Conservation (phyloP, 2,888 invertebrate species). For the Caenorhabditis plicata region DNA sequence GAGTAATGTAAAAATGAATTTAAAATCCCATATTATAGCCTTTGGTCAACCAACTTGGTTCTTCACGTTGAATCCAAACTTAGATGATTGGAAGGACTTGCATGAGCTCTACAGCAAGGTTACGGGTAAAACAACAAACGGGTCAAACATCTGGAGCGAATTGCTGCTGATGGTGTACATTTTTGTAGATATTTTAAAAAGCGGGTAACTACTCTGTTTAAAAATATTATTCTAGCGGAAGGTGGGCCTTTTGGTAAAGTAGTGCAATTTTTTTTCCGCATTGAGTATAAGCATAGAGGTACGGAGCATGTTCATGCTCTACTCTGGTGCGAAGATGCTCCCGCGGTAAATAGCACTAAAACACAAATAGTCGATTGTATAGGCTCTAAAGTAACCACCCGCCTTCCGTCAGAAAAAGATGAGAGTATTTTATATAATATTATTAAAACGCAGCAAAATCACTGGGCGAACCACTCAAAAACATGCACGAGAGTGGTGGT, state of each 20-base stretch:
- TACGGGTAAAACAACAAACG: not conserved
- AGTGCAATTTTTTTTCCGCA: slow-evolving; percentile 4
- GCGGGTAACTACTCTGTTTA: not conserved
- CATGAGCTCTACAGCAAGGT: slow-evolving; percentile 1
- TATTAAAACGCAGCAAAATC: no score
- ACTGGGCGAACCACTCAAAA: no score
- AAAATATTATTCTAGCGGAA: slow-evolving; percentile 1
- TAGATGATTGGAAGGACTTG: slow-evolving; percentile 6
- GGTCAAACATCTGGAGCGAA: not conserved
- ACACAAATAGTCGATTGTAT: no score
- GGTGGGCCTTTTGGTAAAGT: slow-evolving; percentile 14
- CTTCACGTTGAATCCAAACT: slow-evolving; percentile 12
- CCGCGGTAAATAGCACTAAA: no score
- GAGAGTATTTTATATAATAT: no score
- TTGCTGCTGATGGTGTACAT: not conserved
- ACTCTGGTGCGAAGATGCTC: no score
- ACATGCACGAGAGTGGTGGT: no score
- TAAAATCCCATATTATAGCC: no score
- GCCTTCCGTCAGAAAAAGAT: no score
- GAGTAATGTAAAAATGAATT: no score
- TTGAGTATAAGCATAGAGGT: slow-evolving; percentile 21
- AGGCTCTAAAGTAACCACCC: no score
- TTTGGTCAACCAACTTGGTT: slow-evolving; percentile 12
- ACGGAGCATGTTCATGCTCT: no score
- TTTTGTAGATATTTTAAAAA: not conserved